phyloP scores from a whole-genome alignment of 1,140 invertebrate genomes.

The Bathynomus jamesi region DNA sequence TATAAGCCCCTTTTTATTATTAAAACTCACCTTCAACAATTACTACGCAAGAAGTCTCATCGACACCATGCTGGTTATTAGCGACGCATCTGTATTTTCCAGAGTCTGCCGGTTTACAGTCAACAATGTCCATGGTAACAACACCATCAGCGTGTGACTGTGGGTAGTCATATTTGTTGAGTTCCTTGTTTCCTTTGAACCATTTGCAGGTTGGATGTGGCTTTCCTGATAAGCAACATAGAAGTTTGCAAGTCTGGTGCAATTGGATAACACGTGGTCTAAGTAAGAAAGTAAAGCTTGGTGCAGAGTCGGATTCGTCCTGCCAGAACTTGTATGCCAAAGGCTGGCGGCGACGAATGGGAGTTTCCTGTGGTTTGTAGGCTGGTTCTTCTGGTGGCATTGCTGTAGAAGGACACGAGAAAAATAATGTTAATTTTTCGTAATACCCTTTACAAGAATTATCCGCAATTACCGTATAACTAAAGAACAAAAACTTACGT shows the following conservation, averaged over 20 bases:
- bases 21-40: conserved; percentile 83
- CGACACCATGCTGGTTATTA: conserved; percentile 80
- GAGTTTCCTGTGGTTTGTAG: conserved; percentile 61
- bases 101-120: conserved; percentile 86
- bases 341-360: conserved; percentile 64
- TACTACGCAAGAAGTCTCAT: conserved; percentile 90
- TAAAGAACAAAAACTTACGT: conserved; percentile 42
- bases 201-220: conserved; percentile 82
- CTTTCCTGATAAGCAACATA: conserved; percentile 90
- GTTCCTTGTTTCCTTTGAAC: conserved; percentile 87
- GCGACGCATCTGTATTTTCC: conserved; percentile 93
- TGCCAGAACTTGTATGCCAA: conserved; percentile 79
- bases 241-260: conserved; percentile 82
- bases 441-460: not conserved
- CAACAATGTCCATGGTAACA: conserved; percentile 90
- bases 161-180: conserved; percentile 81
- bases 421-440: conserved; percentile 6
- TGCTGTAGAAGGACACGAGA: conserved; percentile 49
- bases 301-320: conserved; percentile 78
- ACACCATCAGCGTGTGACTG: conserved; percentile 87
- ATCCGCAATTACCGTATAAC: conserved; percentile 49
- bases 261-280: conserved; percentile 96
- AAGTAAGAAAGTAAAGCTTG: conserved; percentile 92
- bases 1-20: not conserved
- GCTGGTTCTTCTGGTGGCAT: conserved; percentile 69